Evolutionary conservation across 2,888 invertebrate genomes (phyloP).

Genomic region (Polietes domitor): DNA sequence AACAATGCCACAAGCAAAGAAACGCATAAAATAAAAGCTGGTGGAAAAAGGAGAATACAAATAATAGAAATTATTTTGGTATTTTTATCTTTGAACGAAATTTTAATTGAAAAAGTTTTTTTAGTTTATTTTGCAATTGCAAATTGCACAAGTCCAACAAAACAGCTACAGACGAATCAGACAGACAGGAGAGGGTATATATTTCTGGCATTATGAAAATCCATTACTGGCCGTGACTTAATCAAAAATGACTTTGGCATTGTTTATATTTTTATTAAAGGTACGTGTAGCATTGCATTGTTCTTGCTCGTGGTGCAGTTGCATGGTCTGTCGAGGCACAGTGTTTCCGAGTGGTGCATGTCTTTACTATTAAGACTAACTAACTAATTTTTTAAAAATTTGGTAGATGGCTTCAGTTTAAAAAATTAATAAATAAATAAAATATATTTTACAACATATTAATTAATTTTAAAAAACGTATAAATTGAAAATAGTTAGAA

Average conservation of each 20-base stretch:
- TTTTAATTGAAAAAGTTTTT: constrained; percentile 58
- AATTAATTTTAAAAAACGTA: too few species aligned
- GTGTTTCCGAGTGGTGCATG: neutral
- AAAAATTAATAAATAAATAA: too few species aligned
- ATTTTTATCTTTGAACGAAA: constrained; percentile 52
- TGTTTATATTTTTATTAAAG: constrained; percentile 41
- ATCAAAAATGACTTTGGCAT: constrained; percentile 60
- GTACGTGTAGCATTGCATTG: constrained; percentile 27
- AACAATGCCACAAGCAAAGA: constrained; percentile 46
- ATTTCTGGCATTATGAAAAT: constrained; percentile 39
- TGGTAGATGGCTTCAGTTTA: too few species aligned
- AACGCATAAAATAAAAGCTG: too few species aligned
- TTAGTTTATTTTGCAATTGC: constrained; percentile 35
- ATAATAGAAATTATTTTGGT: constrained; percentile 41
- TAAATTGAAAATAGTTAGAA: too few species aligned
- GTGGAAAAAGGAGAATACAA: constrained; percentile 7
- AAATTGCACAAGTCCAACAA: constrained; percentile 29
- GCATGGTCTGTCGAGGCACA: neutral
- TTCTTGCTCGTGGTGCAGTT: constrained; percentile 9
- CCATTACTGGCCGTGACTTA: constrained; percentile 64
- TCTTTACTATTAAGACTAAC: too few species aligned
- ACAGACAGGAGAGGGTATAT: constrained; percentile 1
- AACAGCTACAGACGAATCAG: neutral
- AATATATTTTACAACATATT: too few species aligned
- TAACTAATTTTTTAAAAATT: too few species aligned